Percentiles rank a stretch among this genome's conserved stretches.
phyloP scores from a whole-genome alignment of 1,140 invertebrate species.

The Dendroctonus ponderosae region DNA sequence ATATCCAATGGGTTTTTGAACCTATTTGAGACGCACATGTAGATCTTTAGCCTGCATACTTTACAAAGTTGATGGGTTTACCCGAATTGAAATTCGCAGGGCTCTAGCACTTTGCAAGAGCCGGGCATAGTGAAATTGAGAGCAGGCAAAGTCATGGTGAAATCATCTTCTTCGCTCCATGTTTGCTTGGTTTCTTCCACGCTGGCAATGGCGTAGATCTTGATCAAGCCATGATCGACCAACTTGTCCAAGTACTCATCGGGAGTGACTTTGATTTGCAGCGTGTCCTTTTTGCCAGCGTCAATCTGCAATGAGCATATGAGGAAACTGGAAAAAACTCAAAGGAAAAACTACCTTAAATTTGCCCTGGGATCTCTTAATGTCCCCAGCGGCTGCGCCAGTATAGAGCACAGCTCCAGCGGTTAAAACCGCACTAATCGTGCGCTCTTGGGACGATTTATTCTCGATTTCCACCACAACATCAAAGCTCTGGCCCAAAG shows the following conservation, averaged over 20 bases:
- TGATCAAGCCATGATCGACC: conserved; percentile 68
- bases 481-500: conserved; percentile 65
- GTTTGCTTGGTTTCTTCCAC: conserved; percentile 68
- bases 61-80: conserved; percentile 36
- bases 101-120: conserved; percentile 37
- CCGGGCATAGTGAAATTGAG: conserved; percentile 55
- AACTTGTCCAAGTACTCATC: conserved; percentile 67
- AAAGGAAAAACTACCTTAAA: conserved; percentile 53
- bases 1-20: conserved; percentile 67
- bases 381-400: conserved; percentile 62
- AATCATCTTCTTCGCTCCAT: conserved; percentile 71
- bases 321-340: background rate
- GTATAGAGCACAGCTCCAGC: conserved; percentile 69
- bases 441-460: conserved; percentile 62
- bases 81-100: conserved; percentile 49
- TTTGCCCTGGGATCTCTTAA: conserved; percentile 63
- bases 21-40: too few relatives aligned
- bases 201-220: conserved; percentile 65
- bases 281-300: conserved; percentile 54
- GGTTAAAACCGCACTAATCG: conserved; percentile 61
- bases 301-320: conserved; percentile 17
- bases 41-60: too few relatives aligned
- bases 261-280: conserved; percentile 55
- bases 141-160: conserved; percentile 63
- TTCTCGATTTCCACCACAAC: conserved; percentile 67